phyloP scores from a whole-genome alignment of 92 coral and sea anemone genomes.

The Porites rus region DNA sequence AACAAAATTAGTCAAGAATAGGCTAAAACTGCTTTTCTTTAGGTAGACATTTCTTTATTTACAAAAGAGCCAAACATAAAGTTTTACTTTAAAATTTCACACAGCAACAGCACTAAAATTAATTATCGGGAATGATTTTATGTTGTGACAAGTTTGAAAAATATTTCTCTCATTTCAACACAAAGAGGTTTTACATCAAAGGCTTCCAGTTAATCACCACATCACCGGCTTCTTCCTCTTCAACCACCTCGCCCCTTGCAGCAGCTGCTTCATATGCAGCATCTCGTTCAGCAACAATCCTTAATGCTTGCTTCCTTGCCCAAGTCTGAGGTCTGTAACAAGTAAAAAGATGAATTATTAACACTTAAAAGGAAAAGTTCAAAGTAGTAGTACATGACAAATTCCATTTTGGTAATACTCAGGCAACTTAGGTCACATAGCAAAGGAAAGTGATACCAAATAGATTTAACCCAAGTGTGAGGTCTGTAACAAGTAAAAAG shows the following conservation, averaged over 20 bases:
- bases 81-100: neutral
- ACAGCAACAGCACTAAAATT: neutral
- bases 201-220: slow-evolving; percentile 29
- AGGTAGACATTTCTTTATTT: neutral
- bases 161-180: neutral
- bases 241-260: slow-evolving; percentile 18
- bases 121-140: neutral
- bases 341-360: neutral
- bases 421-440: too few relatives aligned
- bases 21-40: neutral
- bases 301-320: slow-evolving; percentile 93
- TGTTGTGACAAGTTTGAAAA: neutral
- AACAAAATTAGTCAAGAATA: neutral
- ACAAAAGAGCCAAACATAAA: neutral
- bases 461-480: slow-evolving; percentile 96
- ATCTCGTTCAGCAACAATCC: slow-evolving; percentile 85
- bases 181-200: slow-evolving; percentile 15
- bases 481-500: slow-evolving; percentile 58
- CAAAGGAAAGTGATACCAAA: too few relatives aligned
- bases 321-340: slow-evolving; percentile 85
- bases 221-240: slow-evolving; percentile 41
- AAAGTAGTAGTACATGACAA: too few relatives aligned
- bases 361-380: neutral
- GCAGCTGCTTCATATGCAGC: slow-evolving; percentile 65
- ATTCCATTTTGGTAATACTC: neutral